phyloP scores from a whole-genome alignment of 2,888 invertebrate genomes.

The Eugnorisma glareosa region DNA sequence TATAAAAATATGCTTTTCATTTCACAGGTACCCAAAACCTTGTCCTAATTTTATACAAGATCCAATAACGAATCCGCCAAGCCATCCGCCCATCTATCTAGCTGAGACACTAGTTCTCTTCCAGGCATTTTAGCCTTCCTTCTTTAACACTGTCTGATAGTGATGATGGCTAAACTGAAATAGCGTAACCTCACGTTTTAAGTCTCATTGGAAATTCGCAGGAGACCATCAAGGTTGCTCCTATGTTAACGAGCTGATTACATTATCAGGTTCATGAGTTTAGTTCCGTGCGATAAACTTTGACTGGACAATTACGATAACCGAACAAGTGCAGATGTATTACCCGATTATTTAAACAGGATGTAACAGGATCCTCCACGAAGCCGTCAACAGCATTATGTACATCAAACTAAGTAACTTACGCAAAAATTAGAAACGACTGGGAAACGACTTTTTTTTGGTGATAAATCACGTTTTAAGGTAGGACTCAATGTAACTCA shows the following conservation, averaged over 20 bases:
- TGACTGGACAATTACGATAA: constrained; percentile 20
- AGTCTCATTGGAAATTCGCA: neutral
- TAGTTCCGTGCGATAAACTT: constrained; percentile 32
- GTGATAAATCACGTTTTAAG: too few relatives aligned
- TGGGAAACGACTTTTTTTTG: too few relatives aligned
- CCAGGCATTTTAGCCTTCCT: neutral
- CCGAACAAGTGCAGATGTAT: constrained; percentile 8
- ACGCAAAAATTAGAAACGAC: too few relatives aligned
- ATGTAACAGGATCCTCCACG: too few relatives aligned
- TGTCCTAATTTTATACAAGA: neutral
- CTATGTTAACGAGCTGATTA: neutral
- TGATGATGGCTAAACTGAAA: neutral
- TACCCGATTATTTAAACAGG: neutral
- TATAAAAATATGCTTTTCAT: neutral
- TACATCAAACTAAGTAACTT: too few relatives aligned
- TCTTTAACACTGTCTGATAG: neutral
- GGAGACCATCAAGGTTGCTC: neutral
- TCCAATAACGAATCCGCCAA: too few relatives aligned
- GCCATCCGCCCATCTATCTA: neutral
- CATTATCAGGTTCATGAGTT: constrained; percentile 11
- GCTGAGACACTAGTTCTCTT: neutral
- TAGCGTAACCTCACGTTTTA: neutral
- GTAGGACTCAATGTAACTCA: too few relatives aligned
- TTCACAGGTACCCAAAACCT: too few relatives aligned
- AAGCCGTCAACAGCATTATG: too few relatives aligned